phyloP scores from a whole-genome alignment of 2,888 invertebrate species.

The Dynastes grantii region DNA sequence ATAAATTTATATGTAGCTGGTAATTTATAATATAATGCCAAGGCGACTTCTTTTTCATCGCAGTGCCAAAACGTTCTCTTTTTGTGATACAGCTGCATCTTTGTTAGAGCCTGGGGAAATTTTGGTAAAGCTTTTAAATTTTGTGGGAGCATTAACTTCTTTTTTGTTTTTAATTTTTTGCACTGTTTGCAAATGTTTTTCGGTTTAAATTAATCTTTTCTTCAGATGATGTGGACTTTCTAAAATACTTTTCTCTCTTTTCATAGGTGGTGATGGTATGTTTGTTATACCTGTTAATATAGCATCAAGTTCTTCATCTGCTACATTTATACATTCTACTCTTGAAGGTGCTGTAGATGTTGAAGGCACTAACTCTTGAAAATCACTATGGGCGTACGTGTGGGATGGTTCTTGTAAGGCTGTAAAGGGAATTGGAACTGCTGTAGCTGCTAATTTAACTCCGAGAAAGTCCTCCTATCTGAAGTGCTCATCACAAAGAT shows the following conservation, averaged over 20 bases:
- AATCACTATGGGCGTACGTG: neutral
- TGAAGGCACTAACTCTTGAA: neutral
- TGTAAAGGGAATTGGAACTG: constrained; percentile 11
- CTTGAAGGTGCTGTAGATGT: no score
- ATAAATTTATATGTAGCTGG: constrained; percentile 30
- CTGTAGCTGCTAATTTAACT: neutral
- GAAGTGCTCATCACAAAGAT: constrained; percentile 26
- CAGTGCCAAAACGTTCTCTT: neutral
- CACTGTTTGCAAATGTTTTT: no score
- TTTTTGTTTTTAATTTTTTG: constrained; percentile 5
- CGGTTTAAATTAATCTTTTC: no score
- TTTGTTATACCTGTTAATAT: no score
- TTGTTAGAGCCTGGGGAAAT: constrained; percentile 10
- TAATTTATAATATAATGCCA: constrained; percentile 44
- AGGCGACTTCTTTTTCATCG: constrained; percentile 31
- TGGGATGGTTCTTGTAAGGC: neutral
- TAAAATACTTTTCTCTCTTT: no score
- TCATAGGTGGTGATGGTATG: no score
- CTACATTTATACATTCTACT: no score
- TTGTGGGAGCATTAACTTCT: constrained; percentile 9
- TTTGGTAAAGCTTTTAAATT: constrained; percentile 11
- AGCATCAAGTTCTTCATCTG: no score
- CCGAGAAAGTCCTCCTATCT: constrained; percentile 7
- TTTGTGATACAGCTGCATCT: constrained; percentile 37
- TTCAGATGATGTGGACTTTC: no score